Conservation (phyloP, 2,888 invertebrate species). For the Xestia sexstrigata region DNA sequence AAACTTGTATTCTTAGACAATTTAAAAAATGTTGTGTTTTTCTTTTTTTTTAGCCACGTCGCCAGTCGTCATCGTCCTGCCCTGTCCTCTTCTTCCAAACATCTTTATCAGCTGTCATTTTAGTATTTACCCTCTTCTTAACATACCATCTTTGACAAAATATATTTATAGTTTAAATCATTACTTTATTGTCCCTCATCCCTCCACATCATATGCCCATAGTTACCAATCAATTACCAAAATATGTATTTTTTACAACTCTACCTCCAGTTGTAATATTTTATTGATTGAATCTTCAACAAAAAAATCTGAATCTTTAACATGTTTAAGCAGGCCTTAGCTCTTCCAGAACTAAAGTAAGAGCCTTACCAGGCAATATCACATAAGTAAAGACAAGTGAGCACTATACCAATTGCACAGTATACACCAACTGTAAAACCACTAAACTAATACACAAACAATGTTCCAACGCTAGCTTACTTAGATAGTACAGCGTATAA, state of each 20-base stretch:
- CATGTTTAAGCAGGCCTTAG: rapidly evolving
- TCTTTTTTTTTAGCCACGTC: neutral
- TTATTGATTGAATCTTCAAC: neutral
- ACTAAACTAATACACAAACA: conserved; percentile 55
- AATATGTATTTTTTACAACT: neutral
- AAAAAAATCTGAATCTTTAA: neutral
- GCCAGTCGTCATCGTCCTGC: neutral
- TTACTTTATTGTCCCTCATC: neutral
- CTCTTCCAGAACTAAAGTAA: neutral
- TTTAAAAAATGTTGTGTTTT: neutral
- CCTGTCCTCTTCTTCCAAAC: neutral
- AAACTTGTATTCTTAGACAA: neutral
- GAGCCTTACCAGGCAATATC: neutral
- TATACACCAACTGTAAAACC: conserved; percentile 43
- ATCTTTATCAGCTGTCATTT: neutral
- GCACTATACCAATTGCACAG: neutral
- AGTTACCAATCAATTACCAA: neutral
- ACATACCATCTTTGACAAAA: neutral
- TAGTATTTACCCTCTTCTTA: neutral
- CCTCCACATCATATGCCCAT: neutral
- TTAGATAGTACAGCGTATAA: conserved; percentile 63
- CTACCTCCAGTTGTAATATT: neutral
- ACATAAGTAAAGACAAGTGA: neutral
- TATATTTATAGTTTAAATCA: neutral
- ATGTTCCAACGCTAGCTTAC: conserved; percentile 48